Base-by-base conservation (phyloP, 2,888 invertebrate genomes). In the Caenorhabditis sulstoni region DNA sequence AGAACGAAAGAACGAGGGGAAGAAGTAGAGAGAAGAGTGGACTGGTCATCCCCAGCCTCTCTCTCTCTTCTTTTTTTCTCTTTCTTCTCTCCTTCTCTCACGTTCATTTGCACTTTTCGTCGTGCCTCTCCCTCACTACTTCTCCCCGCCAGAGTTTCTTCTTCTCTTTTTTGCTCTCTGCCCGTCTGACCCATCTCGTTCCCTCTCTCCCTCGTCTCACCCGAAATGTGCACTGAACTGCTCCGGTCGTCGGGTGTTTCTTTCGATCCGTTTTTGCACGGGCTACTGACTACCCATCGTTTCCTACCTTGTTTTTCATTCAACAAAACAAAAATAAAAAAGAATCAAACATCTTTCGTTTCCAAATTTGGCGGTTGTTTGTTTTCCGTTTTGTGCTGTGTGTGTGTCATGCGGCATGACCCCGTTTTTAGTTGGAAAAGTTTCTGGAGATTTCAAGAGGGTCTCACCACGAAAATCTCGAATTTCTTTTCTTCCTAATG, bases 101-200 rank as follows among this genome's bases (percentile, higher is more conserved):
- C 61, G 66, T 50, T 53, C 67, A 41, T 55, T 65, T 67, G 61
- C 61, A 66, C 67, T 61, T 75, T 61, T 62, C 59, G 37, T 37
- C 59, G 66, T 47, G 50, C 57, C 66, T 41, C 59, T 20, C 66
- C 59, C 47, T 52, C 44, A 22, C 59, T 59, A n/a, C 44, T 37
- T 49, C 29, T 29, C 29, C 4, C 29, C 29, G 29, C 29, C 29
- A 29, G 29, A 29, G 29, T 29, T 29, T 29, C 29, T 29, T 7
- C 29, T 29, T 67, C 52, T 50, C 44, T 62, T 41, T 50, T 66
- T 58, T 49, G 45, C 61, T 45, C 74, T 55, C 41, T 39, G 29
- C 67, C 55, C 49, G 47, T 62, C 68, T 62, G 29, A 18, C 52
- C 20, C 52, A 37, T 61, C 58, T 55, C 37, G 58, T 41, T 49